A percentile compares a stretch with the other conserved stretches of the same genome.
phyloP scores from a whole-genome alignment of 2,113 vertebrate genomes.

The Pogona vitticeps region DNA sequence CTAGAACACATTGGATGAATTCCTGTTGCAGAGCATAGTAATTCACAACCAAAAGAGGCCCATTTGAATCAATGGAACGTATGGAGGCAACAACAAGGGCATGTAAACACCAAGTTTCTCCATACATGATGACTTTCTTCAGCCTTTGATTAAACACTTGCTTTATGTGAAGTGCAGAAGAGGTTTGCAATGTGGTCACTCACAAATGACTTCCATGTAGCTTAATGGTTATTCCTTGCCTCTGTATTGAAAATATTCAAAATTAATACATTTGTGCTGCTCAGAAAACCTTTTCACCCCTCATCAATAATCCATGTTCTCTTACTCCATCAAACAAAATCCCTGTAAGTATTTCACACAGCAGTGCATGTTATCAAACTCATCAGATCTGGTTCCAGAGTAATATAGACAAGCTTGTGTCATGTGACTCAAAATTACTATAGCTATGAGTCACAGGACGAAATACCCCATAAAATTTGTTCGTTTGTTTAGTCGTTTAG shows the following conservation, averaged over 20 bases:
- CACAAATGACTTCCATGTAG: not conserved
- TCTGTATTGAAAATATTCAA: not conserved
- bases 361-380: not conserved
- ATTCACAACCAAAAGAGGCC: not conserved
- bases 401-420: not conserved
- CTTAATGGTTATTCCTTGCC: not conserved
- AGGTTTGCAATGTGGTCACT: not conserved
- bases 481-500: too few relatives aligned
- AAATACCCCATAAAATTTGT: too few relatives aligned
- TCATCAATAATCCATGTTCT: not conserved
- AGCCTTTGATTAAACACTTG: not conserved
- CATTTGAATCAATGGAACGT: not conserved
- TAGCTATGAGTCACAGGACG: not conserved
- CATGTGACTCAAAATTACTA: not conserved
- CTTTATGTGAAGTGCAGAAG: not conserved
- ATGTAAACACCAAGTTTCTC: not conserved
- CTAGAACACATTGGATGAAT: not conserved
- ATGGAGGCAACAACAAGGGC: not conserved
- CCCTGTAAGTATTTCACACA: not conserved
- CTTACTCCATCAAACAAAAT: not conserved
- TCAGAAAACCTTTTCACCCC: constrained; percentile 1
- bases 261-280: not conserved
- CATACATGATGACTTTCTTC: not conserved
- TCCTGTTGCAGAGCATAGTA: not conserved
- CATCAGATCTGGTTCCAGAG: not conserved